Conservation (phyloP, 2,888 invertebrate species). For the Nephrotoma flavescens region DNA sequence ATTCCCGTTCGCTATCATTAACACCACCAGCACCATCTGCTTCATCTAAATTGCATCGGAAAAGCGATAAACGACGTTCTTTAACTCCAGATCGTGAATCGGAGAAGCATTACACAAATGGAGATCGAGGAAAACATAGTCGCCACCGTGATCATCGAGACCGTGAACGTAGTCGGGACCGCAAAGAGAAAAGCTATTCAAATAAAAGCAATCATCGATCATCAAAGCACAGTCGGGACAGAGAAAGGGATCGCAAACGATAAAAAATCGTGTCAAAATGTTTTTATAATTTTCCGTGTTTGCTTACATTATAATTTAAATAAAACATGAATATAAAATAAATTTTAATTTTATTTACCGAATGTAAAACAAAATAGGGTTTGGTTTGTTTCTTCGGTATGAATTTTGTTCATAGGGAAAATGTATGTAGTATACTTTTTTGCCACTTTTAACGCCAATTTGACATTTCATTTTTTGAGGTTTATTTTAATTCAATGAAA, state of each 20-base stretch:
- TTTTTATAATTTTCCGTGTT: background rate
- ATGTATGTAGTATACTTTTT: background rate
- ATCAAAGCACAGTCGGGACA: constrained; percentile 23
- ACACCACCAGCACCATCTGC: constrained; percentile 21
- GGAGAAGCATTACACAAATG: constrained; percentile 19
- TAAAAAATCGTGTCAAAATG: constrained; percentile 11
- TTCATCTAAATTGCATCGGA: constrained; percentile 26
- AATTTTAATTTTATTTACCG: background rate
- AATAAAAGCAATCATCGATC: constrained; percentile 19
- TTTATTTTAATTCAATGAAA: background rate
- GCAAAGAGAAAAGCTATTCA: constrained; percentile 16
- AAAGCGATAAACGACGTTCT: background rate
- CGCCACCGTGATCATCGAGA: constrained; percentile 10
- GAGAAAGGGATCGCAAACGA: constrained; percentile 27
- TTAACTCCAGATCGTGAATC: background rate
- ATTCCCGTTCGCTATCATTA: constrained; percentile 25
- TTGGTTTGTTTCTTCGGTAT: background rate
- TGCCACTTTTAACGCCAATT: background rate
- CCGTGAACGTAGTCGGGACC: background rate
- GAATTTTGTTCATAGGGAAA: background rate
- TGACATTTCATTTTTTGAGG: background rate
- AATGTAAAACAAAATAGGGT: no score
- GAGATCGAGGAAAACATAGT: constrained; percentile 20
- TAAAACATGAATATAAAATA: background rate
- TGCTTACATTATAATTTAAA: background rate